Conservation (phyloP, 2,797 vertebrate species). For the Enteromius trimaculatus region DNA sequence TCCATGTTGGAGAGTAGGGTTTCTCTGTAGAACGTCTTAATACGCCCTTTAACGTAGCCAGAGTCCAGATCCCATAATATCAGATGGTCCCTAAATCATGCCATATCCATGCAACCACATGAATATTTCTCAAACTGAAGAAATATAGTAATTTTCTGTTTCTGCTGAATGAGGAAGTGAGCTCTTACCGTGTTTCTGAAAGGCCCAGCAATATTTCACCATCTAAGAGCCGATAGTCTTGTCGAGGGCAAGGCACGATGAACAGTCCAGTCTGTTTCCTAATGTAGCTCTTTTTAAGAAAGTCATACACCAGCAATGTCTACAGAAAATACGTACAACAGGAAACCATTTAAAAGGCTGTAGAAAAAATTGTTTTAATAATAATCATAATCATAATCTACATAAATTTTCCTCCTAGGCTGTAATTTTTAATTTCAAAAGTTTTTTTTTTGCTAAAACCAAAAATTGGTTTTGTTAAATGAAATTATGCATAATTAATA, state of each 20-base stretch:
- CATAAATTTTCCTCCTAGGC: not conserved
- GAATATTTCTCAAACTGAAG: conserved; percentile 14
- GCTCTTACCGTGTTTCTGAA: conserved; percentile 72
- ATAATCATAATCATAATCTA: too few species aligned
- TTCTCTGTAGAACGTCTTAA: conserved; percentile 69
- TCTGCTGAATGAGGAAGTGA: conserved; percentile 21
- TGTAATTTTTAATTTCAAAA: not conserved
- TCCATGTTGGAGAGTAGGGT: conserved; percentile 61
- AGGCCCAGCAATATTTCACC: conserved; percentile 70
- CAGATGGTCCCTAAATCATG: conserved; percentile 73
- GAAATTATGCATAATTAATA: not conserved
- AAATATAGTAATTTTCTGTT: conserved; percentile 4
- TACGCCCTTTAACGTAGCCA: conserved; percentile 71
- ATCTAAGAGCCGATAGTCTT: conserved; percentile 71
- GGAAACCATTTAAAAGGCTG: not conserved
- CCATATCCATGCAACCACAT: not conserved
- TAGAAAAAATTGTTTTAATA: too few species aligned
- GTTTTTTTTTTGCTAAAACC: too few species aligned
- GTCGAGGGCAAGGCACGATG: conserved; percentile 69
- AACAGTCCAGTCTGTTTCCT: conserved; percentile 72
- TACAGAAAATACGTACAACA: conserved; percentile 37
- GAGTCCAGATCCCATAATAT: conserved; percentile 76
- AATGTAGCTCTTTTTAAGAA: conserved; percentile 72
- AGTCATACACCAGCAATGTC: conserved; percentile 72
- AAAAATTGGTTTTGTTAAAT: not conserved